Conservation (phyloP, 2,113 vertebrate genomes). For the Charina bottae region DNA sequence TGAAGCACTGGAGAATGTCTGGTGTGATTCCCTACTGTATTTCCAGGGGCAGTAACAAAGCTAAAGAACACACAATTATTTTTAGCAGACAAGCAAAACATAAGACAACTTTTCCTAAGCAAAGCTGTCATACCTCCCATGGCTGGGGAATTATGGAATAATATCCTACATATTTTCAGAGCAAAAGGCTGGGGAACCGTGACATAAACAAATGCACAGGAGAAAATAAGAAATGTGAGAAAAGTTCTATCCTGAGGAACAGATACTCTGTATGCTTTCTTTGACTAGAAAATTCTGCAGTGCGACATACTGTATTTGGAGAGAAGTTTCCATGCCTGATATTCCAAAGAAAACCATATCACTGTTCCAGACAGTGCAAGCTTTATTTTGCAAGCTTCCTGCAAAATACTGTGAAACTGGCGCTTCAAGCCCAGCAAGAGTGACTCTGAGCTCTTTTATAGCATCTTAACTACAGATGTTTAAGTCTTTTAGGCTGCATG, state of each 20-base stretch:
- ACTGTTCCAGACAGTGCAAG: background rate
- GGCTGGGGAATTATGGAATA: background rate
- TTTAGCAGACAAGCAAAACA: background rate
- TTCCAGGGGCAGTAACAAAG: background rate
- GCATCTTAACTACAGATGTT: conserved; percentile 49
- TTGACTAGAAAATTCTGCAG: background rate
- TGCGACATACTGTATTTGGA: background rate
- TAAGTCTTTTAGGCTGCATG: conserved; percentile 37
- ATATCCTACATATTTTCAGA: background rate
- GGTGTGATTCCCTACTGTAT: background rate
- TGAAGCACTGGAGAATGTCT: background rate
- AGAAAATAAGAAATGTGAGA: background rate
- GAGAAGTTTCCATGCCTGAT: background rate
- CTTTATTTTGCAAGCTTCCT: conserved; percentile 32
- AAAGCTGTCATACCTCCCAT: background rate
- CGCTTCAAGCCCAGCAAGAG: conserved; percentile 34
- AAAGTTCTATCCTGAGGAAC: background rate
- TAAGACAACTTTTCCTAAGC: background rate
- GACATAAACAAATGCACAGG: background rate
- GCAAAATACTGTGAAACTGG: conserved; percentile 46
- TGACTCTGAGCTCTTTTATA: conserved; percentile 54
- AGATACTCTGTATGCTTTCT: background rate
- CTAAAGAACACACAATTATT: background rate
- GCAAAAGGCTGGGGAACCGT: background rate
- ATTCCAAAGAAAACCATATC: conserved; percentile 45